These are phyloP conservation scores for Myotis vivesi DNA, from an alignment of 2,797 vertebrate genomes.

Conservation along the genomic window DNA sequence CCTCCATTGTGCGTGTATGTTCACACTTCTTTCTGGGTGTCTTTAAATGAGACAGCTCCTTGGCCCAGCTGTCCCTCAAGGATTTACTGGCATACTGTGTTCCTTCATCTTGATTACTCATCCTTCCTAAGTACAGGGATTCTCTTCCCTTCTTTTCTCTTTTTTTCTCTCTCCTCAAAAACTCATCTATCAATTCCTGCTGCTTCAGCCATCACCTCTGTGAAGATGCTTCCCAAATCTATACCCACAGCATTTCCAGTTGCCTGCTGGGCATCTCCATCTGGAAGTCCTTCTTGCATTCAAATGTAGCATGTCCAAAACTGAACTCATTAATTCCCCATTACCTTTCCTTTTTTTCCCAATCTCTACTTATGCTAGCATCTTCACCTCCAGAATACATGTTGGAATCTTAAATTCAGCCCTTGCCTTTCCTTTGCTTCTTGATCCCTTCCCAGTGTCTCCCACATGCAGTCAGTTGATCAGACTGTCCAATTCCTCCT, in stretches of 20 bases:
- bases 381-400: not conserved
- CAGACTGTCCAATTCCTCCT: not conserved
- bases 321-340: conserved; percentile 55
- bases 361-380: not conserved
- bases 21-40: not conserved
- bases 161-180: not conserved
- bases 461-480: not conserved
- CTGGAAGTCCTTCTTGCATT: conserved; percentile 67
- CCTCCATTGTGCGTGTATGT: not conserved
- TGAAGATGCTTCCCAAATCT: conserved; percentile 47
- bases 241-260: conserved; percentile 41
- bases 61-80: no score
- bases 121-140: conserved; percentile 17
- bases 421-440: not conserved
- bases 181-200: conserved; percentile 49
- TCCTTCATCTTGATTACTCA: conserved; percentile 18
- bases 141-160: not conserved
- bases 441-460: not conserved
- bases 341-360: conserved; percentile 34
- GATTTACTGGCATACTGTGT: not conserved
- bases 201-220: conserved; percentile 42
- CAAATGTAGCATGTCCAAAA: conserved; percentile 58
- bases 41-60: not conserved
- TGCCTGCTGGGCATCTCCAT: conserved; percentile 70
- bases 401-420: not conserved